phyloP scores from a whole-genome alignment of 2,113 vertebrate genomes.

The Neotragus moschatus region DNA sequence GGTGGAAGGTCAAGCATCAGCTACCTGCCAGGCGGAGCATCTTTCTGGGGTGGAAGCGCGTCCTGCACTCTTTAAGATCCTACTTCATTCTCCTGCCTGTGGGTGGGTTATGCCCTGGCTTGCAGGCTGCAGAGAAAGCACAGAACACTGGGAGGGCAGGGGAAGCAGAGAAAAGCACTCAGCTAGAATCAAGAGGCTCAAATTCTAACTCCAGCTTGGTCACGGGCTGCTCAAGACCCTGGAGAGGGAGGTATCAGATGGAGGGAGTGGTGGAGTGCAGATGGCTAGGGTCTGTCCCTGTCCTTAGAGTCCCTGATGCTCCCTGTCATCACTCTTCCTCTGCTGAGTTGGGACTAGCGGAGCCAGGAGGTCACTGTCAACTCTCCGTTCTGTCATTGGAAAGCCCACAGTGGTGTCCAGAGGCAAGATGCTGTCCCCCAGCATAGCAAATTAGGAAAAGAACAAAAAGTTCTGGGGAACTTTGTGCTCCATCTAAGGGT shows the following conservation, averaged over 20 bases:
- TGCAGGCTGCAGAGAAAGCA: neutral
- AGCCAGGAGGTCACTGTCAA: neutral
- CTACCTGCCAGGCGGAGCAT: neutral
- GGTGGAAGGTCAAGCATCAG: conserved; percentile 54
- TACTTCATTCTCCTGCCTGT: neutral
- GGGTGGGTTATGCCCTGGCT: neutral
- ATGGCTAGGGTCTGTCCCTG: neutral
- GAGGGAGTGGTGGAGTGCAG: neutral
- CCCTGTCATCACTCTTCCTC: neutral
- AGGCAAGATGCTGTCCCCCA: neutral
- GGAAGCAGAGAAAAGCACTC: accelerated
- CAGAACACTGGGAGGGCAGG: neutral
- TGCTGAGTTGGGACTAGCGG: neutral
- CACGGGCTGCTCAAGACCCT: neutral
- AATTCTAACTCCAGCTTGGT: neutral
- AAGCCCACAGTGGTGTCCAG: neutral
- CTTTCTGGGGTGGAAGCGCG: neutral
- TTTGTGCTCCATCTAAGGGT: accelerated
- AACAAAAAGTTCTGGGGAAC: neutral
- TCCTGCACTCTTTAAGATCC: neutral
- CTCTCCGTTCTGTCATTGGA: neutral
- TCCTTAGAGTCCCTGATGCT: neutral
- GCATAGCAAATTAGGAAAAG: neutral
- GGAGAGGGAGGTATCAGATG: neutral
- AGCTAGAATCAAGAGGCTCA: neutral